Conservation (phyloP, 2,888 invertebrate species). For the Furcula furcula region DNA sequence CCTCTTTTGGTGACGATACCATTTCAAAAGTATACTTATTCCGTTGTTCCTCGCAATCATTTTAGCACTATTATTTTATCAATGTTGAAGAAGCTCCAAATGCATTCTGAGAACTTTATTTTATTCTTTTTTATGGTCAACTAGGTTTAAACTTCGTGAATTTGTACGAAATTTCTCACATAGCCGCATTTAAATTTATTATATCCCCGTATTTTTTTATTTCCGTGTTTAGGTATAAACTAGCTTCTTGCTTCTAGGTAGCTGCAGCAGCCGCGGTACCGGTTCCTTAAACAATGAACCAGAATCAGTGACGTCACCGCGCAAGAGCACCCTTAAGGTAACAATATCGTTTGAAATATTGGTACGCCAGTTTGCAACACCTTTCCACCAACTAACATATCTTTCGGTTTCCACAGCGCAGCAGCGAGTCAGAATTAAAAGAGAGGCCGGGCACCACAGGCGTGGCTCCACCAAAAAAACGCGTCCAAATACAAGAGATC, state of each 20-base stretch:
- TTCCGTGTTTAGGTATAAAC: not conserved
- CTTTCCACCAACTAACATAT: constrained; percentile 45
- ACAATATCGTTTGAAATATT: constrained; percentile 48
- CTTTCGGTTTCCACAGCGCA: constrained; percentile 72
- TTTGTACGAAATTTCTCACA: not conserved
- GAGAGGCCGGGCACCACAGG: constrained; percentile 56
- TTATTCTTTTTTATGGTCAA: not conserved
- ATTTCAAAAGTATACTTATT: not conserved
- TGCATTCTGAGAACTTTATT: not conserved
- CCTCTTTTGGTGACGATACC: no score
- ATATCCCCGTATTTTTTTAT: no score
- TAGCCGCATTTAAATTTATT: not conserved
- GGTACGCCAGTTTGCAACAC: not conserved
- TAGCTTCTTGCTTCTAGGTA: constrained; percentile 52
- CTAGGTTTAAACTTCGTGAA: not conserved
- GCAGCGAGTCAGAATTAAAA: constrained; percentile 74
- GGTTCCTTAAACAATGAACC: constrained; percentile 40
- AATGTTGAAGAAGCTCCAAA: not conserved
- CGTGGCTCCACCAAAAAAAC: constrained; percentile 85
- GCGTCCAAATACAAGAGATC: constrained; percentile 91
- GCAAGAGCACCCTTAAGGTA: constrained; percentile 75
- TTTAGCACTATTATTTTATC: not conserved
- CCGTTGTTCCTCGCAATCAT: not conserved
- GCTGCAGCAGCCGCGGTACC: constrained; percentile 48
- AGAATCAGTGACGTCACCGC: constrained; percentile 49